Percentiles rank a stretch among this genome's conserved stretches.
Conservation (phyloP, 2,113 vertebrate genomes). For the Apus apus region DNA sequence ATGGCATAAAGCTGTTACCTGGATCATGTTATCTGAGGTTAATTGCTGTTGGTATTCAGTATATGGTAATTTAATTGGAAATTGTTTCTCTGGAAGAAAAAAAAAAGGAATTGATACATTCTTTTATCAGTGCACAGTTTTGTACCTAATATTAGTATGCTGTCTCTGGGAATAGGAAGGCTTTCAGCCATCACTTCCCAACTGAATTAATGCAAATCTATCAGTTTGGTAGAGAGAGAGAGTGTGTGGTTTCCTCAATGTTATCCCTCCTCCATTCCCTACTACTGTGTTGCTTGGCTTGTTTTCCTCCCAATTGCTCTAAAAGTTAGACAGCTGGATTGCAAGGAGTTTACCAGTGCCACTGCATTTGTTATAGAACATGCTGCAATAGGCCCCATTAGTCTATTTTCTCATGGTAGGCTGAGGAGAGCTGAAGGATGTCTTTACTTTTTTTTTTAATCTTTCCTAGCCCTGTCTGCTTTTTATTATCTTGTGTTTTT, state of each 20-base stretch:
- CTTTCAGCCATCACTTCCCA: not conserved
- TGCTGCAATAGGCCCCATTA: not conserved
- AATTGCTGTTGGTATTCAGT: constrained; percentile 71
- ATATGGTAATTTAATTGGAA: constrained; percentile 73
- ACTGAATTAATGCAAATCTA: not conserved
- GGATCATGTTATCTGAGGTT: constrained; percentile 78
- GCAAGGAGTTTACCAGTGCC: not conserved
- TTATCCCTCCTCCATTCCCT: not conserved
- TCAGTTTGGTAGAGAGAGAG: not conserved
- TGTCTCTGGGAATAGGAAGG: not conserved
- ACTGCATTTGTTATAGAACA: not conserved
- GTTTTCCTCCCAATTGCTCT: not conserved
- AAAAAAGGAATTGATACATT: not conserved
- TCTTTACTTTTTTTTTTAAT: not conserved
- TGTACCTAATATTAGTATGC: not conserved
- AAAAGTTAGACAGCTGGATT: not conserved
- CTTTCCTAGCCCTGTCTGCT: not conserved
- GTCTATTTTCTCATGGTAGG: not conserved
- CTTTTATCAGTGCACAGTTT: not conserved
- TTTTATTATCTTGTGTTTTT: not conserved
- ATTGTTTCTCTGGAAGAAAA: constrained; percentile 62
- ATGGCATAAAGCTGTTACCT: constrained; percentile 75
- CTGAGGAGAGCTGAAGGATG: rapidly evolving
- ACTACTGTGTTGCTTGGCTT: not conserved
- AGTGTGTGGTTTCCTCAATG: not conserved